Conservation (phyloP, 2,888 invertebrate genomes). For the Unio pictorum region DNA sequence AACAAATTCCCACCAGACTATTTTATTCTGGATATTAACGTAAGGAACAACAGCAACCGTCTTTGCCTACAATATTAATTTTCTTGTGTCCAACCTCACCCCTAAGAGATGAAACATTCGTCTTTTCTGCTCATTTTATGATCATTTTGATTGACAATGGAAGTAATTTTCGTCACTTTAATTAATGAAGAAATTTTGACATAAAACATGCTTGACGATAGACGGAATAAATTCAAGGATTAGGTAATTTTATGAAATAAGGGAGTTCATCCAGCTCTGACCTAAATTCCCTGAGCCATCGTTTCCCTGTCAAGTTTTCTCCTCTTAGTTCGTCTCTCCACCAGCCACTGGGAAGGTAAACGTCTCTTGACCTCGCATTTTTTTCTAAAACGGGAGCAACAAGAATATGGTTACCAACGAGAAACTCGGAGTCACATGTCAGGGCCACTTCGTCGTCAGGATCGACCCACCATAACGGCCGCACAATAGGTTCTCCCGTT, state of each 20-base stretch:
- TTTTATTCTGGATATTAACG: too few relatives aligned
- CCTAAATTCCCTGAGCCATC: constrained; percentile 38
- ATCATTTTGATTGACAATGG: too few relatives aligned
- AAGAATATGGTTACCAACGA: constrained; percentile 64
- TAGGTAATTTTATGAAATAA: constrained; percentile 32
- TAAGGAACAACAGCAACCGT: too few relatives aligned
- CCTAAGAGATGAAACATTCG: too few relatives aligned
- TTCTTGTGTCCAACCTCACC: too few relatives aligned
- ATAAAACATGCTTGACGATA: too few relatives aligned
- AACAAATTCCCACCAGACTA: too few relatives aligned
- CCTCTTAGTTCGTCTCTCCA: constrained; percentile 46
- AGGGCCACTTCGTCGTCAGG: constrained; percentile 85
- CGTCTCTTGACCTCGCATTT: constrained; percentile 52
- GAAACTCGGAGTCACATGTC: constrained; percentile 81
- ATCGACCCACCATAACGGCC: constrained; percentile 91
- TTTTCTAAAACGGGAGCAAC: constrained; percentile 69
- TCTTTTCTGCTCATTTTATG: too few relatives aligned
- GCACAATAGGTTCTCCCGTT: constrained; percentile 83
- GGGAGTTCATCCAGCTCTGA: constrained; percentile 52
- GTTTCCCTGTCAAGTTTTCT: constrained; percentile 26
- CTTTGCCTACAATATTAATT: too few relatives aligned
- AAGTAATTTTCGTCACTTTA: too few relatives aligned
- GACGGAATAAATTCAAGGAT: too few relatives aligned
- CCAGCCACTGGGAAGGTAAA: constrained; percentile 57
- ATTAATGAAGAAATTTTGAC: too few relatives aligned